Evolutionary conservation across 30 jellyfish, hydroid and myxozoan species (phyloP).

Genomic region (Aurelia sp.): DNA sequence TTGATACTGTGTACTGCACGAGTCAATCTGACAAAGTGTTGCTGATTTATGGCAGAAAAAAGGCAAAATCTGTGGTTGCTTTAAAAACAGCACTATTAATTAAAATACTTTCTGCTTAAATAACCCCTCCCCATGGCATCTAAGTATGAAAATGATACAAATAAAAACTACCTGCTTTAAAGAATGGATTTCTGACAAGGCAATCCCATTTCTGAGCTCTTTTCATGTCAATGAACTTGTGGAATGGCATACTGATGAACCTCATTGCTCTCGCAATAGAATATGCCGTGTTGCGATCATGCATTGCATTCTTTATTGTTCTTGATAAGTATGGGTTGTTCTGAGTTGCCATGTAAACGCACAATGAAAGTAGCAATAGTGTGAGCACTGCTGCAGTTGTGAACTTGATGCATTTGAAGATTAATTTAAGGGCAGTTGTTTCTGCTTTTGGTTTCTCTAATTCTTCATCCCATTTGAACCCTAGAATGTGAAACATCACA

Average conservation of each 20-base stretch:
- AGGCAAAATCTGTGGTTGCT: no score
- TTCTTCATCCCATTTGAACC: conserved; percentile 3
- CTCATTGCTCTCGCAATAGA: conserved; percentile 53
- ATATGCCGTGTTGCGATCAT: conserved; percentile 63
- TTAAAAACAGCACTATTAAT: no score
- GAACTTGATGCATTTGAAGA: conserved; percentile 8
- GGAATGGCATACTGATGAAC: conserved; percentile 62
- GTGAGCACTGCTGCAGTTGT: not conserved
- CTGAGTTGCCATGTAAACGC: conserved; percentile 44
- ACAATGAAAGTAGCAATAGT: not conserved
- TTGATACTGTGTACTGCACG: no score
- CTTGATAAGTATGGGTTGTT: conserved; percentile 49
- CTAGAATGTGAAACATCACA: not conserved
- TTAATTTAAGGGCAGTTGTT: not conserved
- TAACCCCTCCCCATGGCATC: no score
- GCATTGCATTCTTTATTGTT: conserved; percentile 21
- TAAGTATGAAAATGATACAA: not conserved
- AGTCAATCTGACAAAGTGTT: no score
- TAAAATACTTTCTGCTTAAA: no score
- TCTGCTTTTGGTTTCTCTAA: not conserved
- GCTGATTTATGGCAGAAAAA: no score
- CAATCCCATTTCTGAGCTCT: conserved; percentile 68
- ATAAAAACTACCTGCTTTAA: conserved; percentile 31
- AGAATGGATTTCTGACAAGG: conserved; percentile 58
- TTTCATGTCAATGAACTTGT: conserved; percentile 45